These are phyloP conservation scores for Apostichopus californicus DNA, from an alignment of 35 echinoderm and acorn worm genomes.

Conservation along the genomic window DNA sequence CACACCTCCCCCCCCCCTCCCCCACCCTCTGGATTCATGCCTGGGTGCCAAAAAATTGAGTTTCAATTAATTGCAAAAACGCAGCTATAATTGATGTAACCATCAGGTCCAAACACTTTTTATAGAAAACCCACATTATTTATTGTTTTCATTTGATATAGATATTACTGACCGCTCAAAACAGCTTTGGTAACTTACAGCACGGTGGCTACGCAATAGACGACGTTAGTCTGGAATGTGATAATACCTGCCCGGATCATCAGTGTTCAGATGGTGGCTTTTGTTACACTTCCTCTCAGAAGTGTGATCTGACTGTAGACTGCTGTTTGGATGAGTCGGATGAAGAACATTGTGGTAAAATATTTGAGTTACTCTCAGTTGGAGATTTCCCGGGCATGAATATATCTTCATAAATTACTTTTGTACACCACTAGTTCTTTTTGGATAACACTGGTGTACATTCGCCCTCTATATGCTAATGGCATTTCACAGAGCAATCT, in stretches of 20 bases:
- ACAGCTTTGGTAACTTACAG: slow-evolving; percentile 21
- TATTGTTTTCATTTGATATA: background rate
- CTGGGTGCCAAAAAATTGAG: too few species aligned
- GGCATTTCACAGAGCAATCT: background rate
- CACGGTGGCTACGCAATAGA: slow-evolving; percentile 17
- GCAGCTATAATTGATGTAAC: too few species aligned
- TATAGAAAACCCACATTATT: too few species aligned
- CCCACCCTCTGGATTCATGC: too few species aligned
- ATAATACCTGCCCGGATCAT: background rate
- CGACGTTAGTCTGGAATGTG: background rate
- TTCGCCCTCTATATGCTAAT: background rate
- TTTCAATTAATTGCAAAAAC: too few species aligned
- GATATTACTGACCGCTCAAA: slow-evolving; percentile 16
- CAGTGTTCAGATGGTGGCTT: slow-evolving; percentile 13
- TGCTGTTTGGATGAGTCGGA: background rate
- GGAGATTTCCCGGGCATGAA: too few species aligned
- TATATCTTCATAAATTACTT: too few species aligned
- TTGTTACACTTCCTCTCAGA: background rate
- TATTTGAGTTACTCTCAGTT: too few species aligned
- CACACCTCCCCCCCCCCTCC: too few species aligned
- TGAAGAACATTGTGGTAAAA: slow-evolving; percentile 22
- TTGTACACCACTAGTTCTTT: too few species aligned
- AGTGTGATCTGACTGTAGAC: slow-evolving; percentile 1
- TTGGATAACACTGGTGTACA: too few species aligned
- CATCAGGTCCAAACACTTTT: too few species aligned